These are phyloP conservation scores for Andrena cerasifolii DNA, from an alignment of 1,140 invertebrate genomes.

Conservation along the genomic window DNA sequence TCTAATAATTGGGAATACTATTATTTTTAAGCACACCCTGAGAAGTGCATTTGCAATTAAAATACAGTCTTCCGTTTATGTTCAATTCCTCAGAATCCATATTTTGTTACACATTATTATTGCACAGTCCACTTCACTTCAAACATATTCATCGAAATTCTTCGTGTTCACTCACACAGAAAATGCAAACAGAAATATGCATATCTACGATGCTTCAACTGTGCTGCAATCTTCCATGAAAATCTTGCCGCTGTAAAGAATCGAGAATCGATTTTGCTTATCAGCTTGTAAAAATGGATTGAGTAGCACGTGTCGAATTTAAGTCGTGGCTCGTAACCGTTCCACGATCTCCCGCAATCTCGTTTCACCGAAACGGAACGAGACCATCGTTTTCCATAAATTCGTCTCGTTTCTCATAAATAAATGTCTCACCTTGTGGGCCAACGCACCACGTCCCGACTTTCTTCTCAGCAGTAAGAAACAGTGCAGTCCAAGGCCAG, in stretches of 20 bases:
- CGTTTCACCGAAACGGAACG: neutral
- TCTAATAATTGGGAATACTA: too few relatives aligned
- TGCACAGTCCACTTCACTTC: too few relatives aligned
- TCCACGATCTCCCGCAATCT: conserved; percentile 27
- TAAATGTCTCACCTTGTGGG: neutral
- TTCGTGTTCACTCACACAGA: too few relatives aligned
- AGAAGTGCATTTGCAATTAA: neutral
- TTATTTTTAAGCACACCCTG: too few relatives aligned
- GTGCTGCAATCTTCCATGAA: neutral
- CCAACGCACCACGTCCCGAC: neutral
- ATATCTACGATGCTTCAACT: neutral
- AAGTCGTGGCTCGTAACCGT: conserved; percentile 25
- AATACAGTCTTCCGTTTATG: too few relatives aligned
- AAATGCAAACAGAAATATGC: too few relatives aligned
- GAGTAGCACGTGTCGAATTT: neutral
- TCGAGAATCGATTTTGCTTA: conserved; percentile 42
- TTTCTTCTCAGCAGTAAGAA: neutral
- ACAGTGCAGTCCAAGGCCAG: neutral
- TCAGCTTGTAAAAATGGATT: conserved; percentile 36
- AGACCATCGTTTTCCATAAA: neutral
- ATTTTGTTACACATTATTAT: too few relatives aligned
- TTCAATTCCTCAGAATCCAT: too few relatives aligned
- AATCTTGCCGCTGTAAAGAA: neutral
- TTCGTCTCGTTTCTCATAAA: neutral
- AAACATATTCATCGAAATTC: too few relatives aligned